Evolutionary conservation across 2,888 invertebrate genomes (phyloP).

Genomic region (Teleiodes luculella): DNA sequence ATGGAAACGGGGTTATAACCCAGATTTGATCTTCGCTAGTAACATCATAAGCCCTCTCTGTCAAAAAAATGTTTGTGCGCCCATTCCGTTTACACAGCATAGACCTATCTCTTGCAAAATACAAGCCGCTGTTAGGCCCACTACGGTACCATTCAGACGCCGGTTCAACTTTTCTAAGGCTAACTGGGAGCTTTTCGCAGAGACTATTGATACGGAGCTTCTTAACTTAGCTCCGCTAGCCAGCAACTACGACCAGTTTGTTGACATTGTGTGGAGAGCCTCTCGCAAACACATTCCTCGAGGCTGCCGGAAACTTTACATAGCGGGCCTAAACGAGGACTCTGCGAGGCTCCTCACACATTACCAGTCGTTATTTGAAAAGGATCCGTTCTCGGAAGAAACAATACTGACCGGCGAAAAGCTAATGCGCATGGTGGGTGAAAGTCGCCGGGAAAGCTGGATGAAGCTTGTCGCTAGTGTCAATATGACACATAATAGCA

Average conservation of each 20-base stretch:
- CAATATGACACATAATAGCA: too few relatives aligned
- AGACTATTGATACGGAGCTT: not conserved
- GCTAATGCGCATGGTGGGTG: too few relatives aligned
- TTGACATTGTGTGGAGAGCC: not conserved
- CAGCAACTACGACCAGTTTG: not conserved
- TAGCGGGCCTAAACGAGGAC: too few relatives aligned
- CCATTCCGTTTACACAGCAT: conserved; percentile 10
- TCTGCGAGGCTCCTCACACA: too few relatives aligned
- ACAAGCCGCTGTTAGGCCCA: not conserved
- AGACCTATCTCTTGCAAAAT: not conserved
- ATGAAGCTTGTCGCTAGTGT: too few relatives aligned
- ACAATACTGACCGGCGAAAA: too few relatives aligned
- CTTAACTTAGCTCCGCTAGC: not conserved
- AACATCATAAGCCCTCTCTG: not conserved
- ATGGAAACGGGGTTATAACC: conserved; percentile 13
- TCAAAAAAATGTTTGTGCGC: conserved; percentile 1
- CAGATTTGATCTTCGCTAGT: conserved; percentile 5
- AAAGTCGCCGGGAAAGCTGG: too few relatives aligned
- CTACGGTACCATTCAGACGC: not conserved
- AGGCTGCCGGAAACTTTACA: not conserved
- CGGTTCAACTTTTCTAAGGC: not conserved
- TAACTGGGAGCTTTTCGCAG: not conserved
- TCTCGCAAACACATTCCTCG: not conserved
- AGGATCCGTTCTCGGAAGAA: too few relatives aligned
- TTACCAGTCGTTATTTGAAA: too few relatives aligned